These are phyloP conservation scores for Anguilla obscura DNA, from an alignment of 2,797 vertebrate species.

Conservation along the genomic window DNA sequence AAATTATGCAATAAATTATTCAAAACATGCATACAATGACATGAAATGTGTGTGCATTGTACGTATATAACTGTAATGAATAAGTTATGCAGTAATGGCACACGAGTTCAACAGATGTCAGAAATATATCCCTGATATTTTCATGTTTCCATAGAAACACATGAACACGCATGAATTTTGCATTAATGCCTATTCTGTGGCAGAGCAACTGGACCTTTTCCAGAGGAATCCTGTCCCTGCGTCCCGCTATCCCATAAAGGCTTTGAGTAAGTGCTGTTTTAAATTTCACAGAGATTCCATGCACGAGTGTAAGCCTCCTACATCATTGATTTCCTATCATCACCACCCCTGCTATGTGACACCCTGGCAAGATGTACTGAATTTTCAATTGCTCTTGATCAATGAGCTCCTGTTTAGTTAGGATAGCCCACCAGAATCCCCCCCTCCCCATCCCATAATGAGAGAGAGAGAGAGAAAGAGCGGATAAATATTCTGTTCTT, in stretches of 20 bases:
- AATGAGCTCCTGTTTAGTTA: slow-evolving; percentile 17
- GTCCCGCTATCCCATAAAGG: not conserved
- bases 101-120: not conserved
- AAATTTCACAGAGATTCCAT: slow-evolving; percentile 24
- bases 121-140: slow-evolving; percentile 16
- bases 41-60: not conserved
- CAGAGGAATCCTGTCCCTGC: not conserved
- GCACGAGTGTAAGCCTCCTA: slow-evolving; percentile 29
- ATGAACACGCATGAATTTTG: not conserved
- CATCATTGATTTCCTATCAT: slow-evolving; percentile 37
- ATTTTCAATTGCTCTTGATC: slow-evolving; percentile 15
- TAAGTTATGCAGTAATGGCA: not conserved
- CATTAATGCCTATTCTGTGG: not conserved
- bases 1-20: not conserved
- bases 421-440: not conserved
- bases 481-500: not conserved
- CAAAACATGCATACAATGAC: not conserved
- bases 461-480: slow-evolving; percentile 3
- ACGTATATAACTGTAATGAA: not conserved
- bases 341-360: slow-evolving; percentile 13
- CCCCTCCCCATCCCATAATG: not conserved
- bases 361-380: slow-evolving; percentile 16
- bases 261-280: slow-evolving; percentile 21
- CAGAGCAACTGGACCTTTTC: not conserved
- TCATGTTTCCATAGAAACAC: not conserved